A percentile compares a stretch with the other conserved stretches of the same genome.
These are phyloP conservation scores for Mus pahari DNA, from an alignment of 2,113 vertebrate genomes.

Conservation along the genomic window DNA sequence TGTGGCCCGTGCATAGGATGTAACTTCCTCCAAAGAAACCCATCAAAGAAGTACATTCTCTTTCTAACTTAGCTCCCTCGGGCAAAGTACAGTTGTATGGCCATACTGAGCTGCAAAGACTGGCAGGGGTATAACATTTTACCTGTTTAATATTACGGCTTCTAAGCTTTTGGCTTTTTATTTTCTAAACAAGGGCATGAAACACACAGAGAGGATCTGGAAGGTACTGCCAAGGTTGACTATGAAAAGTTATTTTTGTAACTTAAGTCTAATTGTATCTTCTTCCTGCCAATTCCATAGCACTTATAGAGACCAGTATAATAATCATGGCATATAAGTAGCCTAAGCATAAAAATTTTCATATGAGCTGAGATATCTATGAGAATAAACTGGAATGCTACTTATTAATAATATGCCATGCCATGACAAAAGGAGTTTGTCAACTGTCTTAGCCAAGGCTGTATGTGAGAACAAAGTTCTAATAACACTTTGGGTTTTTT, in stretches of 20 bases:
- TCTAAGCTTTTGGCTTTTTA: not conserved
- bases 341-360: not conserved
- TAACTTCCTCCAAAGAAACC: not conserved
- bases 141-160: not conserved
- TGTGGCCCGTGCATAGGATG: not conserved
- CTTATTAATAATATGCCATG: not conserved
- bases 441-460: not conserved
- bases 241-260: constrained; percentile 23
- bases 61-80: not conserved
- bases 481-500: not conserved
- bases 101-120: not conserved
- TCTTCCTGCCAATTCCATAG: not conserved
- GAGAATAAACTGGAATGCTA: not conserved
- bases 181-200: constrained; percentile 10
- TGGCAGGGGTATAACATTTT: not conserved
- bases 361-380: not conserved
- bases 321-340: not conserved
- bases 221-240: not conserved
- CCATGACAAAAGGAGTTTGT: not conserved
- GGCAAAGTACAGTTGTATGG: not conserved
- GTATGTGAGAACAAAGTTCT: not conserved
- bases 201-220: not conserved
- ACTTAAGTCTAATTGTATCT: not conserved
- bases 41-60: not conserved
- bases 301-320: constrained; percentile 17